Percentiles rank a stretch among this genome's conserved stretches.
These are phyloP conservation scores for Colostygia pectinataria DNA, from an alignment of 2,888 invertebrate genomes.

Conservation along the genomic window DNA sequence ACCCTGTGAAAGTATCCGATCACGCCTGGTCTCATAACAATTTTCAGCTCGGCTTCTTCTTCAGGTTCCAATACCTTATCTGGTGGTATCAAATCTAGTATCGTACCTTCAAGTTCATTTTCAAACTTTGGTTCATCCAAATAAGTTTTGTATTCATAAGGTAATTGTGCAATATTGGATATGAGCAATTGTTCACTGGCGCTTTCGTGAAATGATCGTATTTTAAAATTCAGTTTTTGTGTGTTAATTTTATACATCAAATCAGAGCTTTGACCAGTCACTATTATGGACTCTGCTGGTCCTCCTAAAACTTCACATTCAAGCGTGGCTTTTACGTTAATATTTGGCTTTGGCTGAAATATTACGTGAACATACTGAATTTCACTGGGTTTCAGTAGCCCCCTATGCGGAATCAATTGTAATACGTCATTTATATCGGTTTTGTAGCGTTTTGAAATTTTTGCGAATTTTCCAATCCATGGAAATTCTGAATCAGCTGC, in stretches of 20 bases:
- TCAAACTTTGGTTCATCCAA: constrained; percentile 55
- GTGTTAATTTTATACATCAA: constrained; percentile 76
- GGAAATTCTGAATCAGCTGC: constrained; percentile 53
- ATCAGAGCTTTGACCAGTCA: constrained; percentile 78
- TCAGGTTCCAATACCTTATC: constrained; percentile 65
- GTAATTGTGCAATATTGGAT: constrained; percentile 74
- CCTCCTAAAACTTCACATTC: constrained; percentile 83
- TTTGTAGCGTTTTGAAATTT: constrained; percentile 37
- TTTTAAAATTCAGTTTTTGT: constrained; percentile 67
- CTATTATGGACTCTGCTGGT: constrained; percentile 72
- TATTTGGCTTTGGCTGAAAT: constrained; percentile 70
- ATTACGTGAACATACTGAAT: constrained; percentile 72
- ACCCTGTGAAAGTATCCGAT: constrained; percentile 78
- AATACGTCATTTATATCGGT: constrained; percentile 62
- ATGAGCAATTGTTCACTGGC: constrained; percentile 63
- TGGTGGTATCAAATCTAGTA: constrained; percentile 69
- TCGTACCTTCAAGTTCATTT: constrained; percentile 66
- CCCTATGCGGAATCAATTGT: constrained; percentile 73
- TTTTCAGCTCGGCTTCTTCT: constrained; percentile 61
- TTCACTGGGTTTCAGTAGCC: constrained; percentile 78
- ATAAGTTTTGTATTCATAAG: constrained; percentile 71
- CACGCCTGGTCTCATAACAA: constrained; percentile 80
- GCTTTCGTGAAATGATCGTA: constrained; percentile 68
- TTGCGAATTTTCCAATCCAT: constrained; percentile 63
- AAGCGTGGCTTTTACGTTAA: constrained; percentile 67